Percentiles rank a stretch among this genome's conserved stretches.
Conservation (phyloP, 2,113 vertebrate species). For the Balaenoptera acutorostrata region DNA sequence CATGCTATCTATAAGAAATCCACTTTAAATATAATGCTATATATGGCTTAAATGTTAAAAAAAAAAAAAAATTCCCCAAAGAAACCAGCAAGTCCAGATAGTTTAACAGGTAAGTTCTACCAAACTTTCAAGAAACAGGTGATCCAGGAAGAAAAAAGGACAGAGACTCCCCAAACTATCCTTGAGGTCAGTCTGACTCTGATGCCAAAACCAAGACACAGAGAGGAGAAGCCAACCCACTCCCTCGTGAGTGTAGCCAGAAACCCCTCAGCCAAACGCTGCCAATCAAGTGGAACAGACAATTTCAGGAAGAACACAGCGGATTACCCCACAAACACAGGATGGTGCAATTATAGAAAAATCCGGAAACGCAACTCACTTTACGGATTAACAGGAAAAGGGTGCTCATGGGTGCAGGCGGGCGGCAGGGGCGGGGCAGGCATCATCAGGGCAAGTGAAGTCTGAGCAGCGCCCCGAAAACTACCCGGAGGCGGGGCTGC, state of each 20-base stretch:
- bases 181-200: background rate
- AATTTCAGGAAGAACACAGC: background rate
- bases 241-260: background rate
- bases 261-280: background rate
- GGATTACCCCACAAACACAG: background rate
- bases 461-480: background rate
- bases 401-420: background rate
- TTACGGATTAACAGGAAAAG: background rate
- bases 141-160: background rate
- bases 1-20: background rate
- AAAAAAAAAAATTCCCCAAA: background rate
- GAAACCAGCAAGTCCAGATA: background rate
- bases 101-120: background rate
- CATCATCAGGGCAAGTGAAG: background rate
- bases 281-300: background rate
- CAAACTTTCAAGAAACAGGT: background rate
- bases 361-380: background rate
- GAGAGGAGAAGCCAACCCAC: background rate
- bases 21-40: background rate
- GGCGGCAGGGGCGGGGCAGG: background rate
- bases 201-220: background rate
- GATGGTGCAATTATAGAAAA: background rate
- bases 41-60: background rate
- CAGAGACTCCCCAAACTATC: background rate
- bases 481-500: background rate